Percentiles rank a stretch among this genome's conserved stretches.
Conservation (phyloP, 2,797 vertebrate species). For the Sus cebifrons region DNA sequence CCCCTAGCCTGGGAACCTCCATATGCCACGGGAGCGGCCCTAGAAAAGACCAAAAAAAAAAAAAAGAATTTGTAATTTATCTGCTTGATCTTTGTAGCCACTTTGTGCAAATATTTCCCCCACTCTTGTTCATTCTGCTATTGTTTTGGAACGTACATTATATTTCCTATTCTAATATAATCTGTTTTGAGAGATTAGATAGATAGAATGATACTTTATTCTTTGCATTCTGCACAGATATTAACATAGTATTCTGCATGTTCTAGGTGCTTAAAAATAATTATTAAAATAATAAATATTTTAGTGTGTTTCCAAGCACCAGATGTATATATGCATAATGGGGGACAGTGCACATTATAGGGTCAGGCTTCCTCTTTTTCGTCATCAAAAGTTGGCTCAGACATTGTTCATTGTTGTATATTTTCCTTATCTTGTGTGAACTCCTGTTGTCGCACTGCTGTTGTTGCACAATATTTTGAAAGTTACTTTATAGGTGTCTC, state of each 20-base stretch:
- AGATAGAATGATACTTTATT: neutral
- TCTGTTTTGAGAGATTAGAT: conserved; percentile 10
- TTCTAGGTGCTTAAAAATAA: conserved; percentile 2
- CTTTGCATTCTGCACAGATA: conserved; percentile 24
- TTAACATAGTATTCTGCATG: neutral
- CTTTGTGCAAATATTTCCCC: neutral
- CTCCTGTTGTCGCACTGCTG: neutral
- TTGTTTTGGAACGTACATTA: conserved; percentile 33
- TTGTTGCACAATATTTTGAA: conserved; percentile 17
- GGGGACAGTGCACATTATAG: neutral
- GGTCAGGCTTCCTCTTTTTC: neutral
- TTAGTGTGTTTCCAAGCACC: conserved; percentile 62
- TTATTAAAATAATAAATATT: conserved; percentile 44
- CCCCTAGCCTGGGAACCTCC: too few species aligned
- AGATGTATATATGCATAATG: neutral
- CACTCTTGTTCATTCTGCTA: neutral
- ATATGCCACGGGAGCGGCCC: too few species aligned
- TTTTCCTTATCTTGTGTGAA: neutral
- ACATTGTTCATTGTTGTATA: neutral
- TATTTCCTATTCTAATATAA: neutral
- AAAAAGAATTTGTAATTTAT: neutral
- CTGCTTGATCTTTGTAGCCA: neutral
- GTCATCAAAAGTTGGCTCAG: conserved; percentile 16
- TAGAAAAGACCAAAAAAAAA: too few species aligned
- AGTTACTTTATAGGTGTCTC: neutral